Percentiles rank a stretch among this genome's conserved stretches.
Conservation (phyloP, 2,797 vertebrate genomes). For the Alosa sapidissima region DNA sequence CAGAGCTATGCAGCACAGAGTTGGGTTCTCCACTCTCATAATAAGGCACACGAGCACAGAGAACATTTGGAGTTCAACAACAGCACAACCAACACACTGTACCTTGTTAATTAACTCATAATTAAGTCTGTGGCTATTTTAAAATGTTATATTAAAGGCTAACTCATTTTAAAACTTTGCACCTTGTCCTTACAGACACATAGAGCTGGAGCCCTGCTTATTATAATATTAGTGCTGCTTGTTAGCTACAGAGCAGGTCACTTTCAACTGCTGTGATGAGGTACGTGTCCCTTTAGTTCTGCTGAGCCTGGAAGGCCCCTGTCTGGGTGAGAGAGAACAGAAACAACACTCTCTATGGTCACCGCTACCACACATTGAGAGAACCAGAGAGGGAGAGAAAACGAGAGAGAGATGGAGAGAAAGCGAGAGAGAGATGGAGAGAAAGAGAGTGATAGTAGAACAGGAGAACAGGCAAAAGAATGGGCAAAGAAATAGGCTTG, state of each 20-base stretch:
- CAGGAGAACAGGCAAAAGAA: background rate
- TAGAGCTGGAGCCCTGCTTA: background rate
- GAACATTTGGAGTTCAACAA: background rate
- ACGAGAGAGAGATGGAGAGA: background rate
- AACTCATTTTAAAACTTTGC: background rate
- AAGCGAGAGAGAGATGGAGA: background rate
- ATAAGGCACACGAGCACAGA: background rate
- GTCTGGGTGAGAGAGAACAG: background rate
- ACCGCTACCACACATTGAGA: background rate
- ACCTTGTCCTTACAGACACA: background rate
- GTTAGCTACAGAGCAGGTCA: background rate
- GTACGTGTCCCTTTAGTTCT: background rate
- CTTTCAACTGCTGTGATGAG: background rate
- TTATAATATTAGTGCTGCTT: background rate
- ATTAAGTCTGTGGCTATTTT: background rate
- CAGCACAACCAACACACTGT: background rate
- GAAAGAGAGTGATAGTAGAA: background rate
- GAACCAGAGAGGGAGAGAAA: background rate
- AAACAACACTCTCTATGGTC: background rate
- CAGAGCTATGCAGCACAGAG: background rate
- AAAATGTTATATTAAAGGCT: background rate
- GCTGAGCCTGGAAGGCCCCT: background rate
- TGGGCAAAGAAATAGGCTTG: background rate
- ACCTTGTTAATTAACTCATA: background rate
- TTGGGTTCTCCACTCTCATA: background rate